Percentiles rank a stretch among this genome's conserved stretches.
phyloP scores from a whole-genome alignment of 2,113 vertebrate genomes.

The Gobiocypris rarus region DNA sequence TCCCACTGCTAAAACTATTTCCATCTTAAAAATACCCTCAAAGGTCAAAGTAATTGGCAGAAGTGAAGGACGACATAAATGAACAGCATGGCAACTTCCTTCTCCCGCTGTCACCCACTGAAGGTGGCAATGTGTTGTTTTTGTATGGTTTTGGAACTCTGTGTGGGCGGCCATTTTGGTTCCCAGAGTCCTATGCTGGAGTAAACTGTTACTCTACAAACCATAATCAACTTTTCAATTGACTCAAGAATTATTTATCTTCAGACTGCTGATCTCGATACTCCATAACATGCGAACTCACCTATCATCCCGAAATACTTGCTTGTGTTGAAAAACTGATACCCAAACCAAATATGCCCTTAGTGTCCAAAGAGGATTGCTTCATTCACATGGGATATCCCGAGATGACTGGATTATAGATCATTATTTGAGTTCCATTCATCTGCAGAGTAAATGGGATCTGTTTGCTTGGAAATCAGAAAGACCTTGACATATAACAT shows the following conservation, averaged over 20 bases:
- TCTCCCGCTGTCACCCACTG: constrained; percentile 18
- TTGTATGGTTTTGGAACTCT: constrained; percentile 46
- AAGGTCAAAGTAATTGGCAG: not conserved
- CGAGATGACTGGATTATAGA: constrained; percentile 44
- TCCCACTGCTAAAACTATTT: constrained; percentile 9
- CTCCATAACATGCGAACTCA: constrained; percentile 56
- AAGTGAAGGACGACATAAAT: constrained; percentile 14
- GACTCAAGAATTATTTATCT: constrained; percentile 29
- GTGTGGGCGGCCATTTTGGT: not conserved
- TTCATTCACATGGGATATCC: constrained; percentile 61
- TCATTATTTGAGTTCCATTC: constrained; percentile 54
- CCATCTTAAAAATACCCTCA: not conserved
- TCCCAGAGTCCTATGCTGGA: constrained; percentile 1
- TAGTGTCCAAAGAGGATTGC: constrained; percentile 97
- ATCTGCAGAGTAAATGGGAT: constrained; percentile 57
- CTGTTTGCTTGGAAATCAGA: constrained; percentile 67
- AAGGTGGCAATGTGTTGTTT: constrained; percentile 39
- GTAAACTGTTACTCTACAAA: constrained; percentile 21
- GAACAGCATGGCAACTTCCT: constrained; percentile 40
- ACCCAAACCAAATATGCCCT: constrained; percentile 82
- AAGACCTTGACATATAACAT: constrained; percentile 89
- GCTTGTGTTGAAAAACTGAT: constrained; percentile 69
- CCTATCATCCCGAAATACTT: constrained; percentile 67
- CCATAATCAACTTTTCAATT: constrained; percentile 29
- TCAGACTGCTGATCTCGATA: constrained; percentile 37